These are phyloP conservation scores for Drosophila eugracilis DNA, from an alignment of 1,140 invertebrate species.

Conservation along the genomic window DNA sequence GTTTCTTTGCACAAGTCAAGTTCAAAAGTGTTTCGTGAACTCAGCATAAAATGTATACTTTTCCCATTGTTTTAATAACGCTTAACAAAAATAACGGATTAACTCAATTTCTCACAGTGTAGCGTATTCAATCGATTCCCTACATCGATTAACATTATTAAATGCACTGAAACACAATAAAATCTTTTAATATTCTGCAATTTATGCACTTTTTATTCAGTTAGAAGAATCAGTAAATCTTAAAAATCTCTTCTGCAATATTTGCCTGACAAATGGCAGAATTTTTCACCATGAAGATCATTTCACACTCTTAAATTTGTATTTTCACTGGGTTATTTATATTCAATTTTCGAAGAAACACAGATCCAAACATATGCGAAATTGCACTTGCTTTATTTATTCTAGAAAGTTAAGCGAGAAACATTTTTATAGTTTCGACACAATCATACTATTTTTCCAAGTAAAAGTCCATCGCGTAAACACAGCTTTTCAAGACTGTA, in stretches of 20 bases:
- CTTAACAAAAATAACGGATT: too few species aligned
- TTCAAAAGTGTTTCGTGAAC: conserved; percentile 14
- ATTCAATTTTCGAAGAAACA: not conserved
- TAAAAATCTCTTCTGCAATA: not conserved
- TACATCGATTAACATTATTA: conserved; percentile 35
- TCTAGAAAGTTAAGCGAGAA: not conserved
- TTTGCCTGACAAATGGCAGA: too few species aligned
- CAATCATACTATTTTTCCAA: not conserved
- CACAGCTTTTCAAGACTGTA: not conserved
- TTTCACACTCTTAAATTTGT: not conserved
- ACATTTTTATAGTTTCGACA: not conserved
- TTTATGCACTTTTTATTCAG: too few species aligned
- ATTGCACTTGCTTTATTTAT: too few species aligned
- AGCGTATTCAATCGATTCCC: conserved; percentile 12
- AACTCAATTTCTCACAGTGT: conserved; percentile 16
- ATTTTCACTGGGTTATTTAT: not conserved
- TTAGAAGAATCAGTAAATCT: too few species aligned
- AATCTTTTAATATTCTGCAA: not conserved
- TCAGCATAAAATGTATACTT: conserved; percentile 13
- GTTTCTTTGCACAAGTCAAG: conserved; percentile 24
- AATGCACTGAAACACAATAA: conserved; percentile 6
- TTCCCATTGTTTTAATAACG: not conserved
- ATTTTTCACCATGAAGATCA: too few species aligned
- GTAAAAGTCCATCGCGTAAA: not conserved
- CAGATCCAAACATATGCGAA: not conserved